Conservation (phyloP, 2,797 vertebrate species). For the Lagocephalus sceleratus region DNA sequence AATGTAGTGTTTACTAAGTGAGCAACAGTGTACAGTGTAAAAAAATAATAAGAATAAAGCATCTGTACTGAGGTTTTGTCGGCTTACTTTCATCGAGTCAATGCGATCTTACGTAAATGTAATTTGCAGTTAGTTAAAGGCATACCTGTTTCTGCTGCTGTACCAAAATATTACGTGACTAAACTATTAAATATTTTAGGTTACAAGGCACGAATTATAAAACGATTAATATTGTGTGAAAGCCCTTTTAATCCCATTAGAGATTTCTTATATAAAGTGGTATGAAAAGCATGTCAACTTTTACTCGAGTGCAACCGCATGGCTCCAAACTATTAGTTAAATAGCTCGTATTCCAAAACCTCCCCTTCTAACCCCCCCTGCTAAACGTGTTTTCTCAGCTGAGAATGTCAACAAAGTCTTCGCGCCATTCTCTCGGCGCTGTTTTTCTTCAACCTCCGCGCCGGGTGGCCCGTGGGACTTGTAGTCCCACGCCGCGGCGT, state of each 20-base stretch:
- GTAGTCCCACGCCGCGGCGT: constrained; percentile 27
- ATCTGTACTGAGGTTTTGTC: constrained; percentile 58
- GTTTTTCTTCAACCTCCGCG: constrained; percentile 38
- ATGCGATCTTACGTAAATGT: neutral
- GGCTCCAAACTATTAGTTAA: too few species aligned
- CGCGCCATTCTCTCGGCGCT: constrained; percentile 66
- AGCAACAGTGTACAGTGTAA: constrained; percentile 82
- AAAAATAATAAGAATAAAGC: constrained; percentile 81
- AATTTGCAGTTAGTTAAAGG: neutral
- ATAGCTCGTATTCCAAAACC: too few species aligned
- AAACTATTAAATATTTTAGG: too few species aligned
- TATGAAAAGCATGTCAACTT: too few species aligned
- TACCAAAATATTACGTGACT: too few species aligned
- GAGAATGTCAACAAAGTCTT: constrained; percentile 74
- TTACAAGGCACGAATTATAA: too few species aligned
- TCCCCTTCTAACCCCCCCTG: neutral
- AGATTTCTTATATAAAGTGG: too few species aligned
- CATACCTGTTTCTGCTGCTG: too few species aligned
- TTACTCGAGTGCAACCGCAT: too few species aligned
- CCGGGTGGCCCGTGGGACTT: constrained; percentile 50
- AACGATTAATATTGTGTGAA: too few species aligned
- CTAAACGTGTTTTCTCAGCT: constrained; percentile 16
- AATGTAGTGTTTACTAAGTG: constrained; percentile 82
- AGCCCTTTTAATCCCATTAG: too few species aligned
- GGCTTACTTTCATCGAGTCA: constrained; percentile 4